These are phyloP conservation scores for Chymomyza fuscimana DNA, from an alignment of 2,888 invertebrate genomes.

Conservation along the genomic window DNA sequence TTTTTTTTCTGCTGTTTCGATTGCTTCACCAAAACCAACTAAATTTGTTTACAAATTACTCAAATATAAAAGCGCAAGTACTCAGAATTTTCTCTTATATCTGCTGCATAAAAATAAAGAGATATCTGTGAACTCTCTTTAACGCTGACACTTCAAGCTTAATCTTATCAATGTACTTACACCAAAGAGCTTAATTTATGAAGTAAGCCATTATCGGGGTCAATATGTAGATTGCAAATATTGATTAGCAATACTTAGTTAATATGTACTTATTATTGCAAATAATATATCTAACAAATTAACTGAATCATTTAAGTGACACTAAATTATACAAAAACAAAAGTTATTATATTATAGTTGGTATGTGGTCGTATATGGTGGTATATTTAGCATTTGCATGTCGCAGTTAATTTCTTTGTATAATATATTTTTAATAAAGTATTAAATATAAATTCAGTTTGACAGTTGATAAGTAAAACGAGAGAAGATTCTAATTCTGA, in stretches of 20 bases:
- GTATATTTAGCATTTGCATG: too few relatives aligned
- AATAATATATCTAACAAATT: too few relatives aligned
- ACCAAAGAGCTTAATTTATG: not conserved
- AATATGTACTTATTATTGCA: too few relatives aligned
- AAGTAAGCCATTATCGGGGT: not conserved
- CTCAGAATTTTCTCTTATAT: not conserved
- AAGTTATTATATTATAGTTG: too few relatives aligned
- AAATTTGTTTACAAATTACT: not conserved
- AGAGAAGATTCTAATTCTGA: too few relatives aligned
- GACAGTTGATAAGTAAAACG: too few relatives aligned
- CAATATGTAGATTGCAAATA: not conserved
- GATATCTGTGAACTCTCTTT: not conserved
- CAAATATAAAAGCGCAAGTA: not conserved
- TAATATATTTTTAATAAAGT: too few relatives aligned
- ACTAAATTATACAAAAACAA: too few relatives aligned
- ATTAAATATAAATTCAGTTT: too few relatives aligned
- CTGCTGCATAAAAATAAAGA: not conserved
- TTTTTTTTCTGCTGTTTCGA: not conserved
- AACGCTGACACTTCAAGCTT: not conserved
- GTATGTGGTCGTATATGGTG: too few relatives aligned
- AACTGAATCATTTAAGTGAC: too few relatives aligned
- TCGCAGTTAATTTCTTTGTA: too few relatives aligned
- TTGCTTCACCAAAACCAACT: not conserved
- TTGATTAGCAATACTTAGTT: not conserved
- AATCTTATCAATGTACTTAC: not conserved